Evolutionary conservation across 2,888 invertebrate genomes (phyloP), one percentile per base, ranked within the genome.

Genomic region (Galerucella nymphaeae): DNA sequence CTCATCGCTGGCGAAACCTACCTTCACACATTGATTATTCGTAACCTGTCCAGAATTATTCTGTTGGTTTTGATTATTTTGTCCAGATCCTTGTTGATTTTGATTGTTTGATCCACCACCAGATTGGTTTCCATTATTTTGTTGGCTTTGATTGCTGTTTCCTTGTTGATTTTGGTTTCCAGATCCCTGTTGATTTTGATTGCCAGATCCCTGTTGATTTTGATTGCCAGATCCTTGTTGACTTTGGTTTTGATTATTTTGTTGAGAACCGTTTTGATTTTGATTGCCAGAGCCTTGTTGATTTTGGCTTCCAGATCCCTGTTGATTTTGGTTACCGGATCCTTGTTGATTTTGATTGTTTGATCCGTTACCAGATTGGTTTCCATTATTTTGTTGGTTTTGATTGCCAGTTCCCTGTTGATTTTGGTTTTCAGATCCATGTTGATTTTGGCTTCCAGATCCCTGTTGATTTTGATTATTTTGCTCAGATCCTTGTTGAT

Each of bases 1-100:
- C 57, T 89, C 87, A 84, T 94, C 91, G 14, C 91, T 90, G 81
- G 91, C 89, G 84, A 93, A 95, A 64, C 94, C 94, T 84, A 93
- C 92, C 20, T 66, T 66, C 18, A 50, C 55, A 30, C 72, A 70
- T 57, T 65, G 42, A 18, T 63, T 61, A 38, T 73, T 73, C 20
- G 61, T 30, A 30, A 70, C 61, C 62, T 66, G 66, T n/a, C 70
- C 73, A 50, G 50, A n/a, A 57, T 41, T 58, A 48, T 74, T 16
- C 66, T 66, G 50, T 58, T 61, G 41, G 11, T 61, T 74, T 76
- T 58, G 58, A 20, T 20, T 42, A 42, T 42, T 42, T 50, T 50
- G 50, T 50, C 18, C 50, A n/a, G 41, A 20, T 2, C 57, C 62
- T 66, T 67, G 72, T 23, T 62, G 67, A 53, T 65, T 62, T 55